These are phyloP conservation scores for Halcyon chelicuti DNA, from an alignment of 2,797 vertebrate genomes.

Conservation along the genomic window DNA sequence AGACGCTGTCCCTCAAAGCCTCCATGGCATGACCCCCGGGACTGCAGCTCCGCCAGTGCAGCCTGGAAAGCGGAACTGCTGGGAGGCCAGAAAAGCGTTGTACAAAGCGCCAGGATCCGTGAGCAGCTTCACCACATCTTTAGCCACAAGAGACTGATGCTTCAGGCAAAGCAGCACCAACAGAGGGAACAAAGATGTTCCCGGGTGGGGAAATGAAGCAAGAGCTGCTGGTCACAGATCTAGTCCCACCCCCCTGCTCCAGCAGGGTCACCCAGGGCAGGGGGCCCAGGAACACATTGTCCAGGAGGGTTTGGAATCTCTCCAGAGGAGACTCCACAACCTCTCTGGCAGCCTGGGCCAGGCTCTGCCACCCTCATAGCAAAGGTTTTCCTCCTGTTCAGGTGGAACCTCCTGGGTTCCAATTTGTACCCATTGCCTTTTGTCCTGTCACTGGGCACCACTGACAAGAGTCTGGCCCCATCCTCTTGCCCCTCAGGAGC, in stretches of 20 bases:
- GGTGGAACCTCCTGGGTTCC: no score
- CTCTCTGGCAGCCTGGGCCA: no score
- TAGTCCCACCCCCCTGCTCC: background rate
- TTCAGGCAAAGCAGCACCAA: background rate
- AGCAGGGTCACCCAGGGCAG: no score
- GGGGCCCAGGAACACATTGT: no score
- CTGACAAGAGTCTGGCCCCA: no score
- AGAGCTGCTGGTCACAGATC: background rate
- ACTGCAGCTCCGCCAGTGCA: rapidly evolving
- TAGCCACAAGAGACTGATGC: background rate
- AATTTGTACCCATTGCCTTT: no score
- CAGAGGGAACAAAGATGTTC: background rate
- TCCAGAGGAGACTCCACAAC: no score
- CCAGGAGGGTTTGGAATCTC: no score
- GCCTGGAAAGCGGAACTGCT: rapidly evolving
- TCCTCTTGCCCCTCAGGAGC: no score
- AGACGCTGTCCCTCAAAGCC: background rate
- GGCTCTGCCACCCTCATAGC: no score
- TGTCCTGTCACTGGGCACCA: no score
- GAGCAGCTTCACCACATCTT: background rate
- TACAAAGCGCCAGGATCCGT: rapidly evolving
- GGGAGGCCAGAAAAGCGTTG: background rate
- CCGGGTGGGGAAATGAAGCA: background rate
- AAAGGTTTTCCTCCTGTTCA: no score
- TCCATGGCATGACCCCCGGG: background rate